Evolutionary conservation across 2,888 invertebrate species (phyloP).

Genomic region (Cheilosia vernalis): DNA sequence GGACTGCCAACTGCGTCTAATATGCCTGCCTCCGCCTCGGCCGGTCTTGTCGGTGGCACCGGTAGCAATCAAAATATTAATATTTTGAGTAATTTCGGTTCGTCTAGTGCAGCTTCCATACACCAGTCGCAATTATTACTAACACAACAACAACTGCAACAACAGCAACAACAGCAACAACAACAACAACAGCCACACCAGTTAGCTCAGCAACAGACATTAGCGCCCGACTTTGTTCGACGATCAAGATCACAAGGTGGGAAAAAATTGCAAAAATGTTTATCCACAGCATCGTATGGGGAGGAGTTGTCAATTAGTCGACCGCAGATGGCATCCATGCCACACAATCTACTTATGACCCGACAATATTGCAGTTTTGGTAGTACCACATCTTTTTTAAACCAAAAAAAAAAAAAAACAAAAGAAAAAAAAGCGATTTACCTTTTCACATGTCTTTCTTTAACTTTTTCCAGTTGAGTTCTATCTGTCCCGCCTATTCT

Average conservation of each 20-base stretch:
- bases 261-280: constrained; percentile 95
- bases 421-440: neutral
- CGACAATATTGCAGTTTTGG: constrained; percentile 98
- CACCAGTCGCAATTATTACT: constrained; percentile 77
- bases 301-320: constrained; percentile 85
- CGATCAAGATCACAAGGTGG: constrained; percentile 98
- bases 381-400: constrained; percentile 86
- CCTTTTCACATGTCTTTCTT: constrained; percentile 14
- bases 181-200: constrained; percentile 67
- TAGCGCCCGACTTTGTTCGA: constrained; percentile 87
- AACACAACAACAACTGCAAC: constrained; percentile 75
- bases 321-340: constrained; percentile 78
- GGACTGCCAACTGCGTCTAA: constrained; percentile 74
- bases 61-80: constrained; percentile 77
- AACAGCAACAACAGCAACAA: constrained; percentile 55
- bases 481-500: constrained; percentile 27
- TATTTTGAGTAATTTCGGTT: constrained; percentile 82
- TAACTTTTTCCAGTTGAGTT: constrained; percentile 29
- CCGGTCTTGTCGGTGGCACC: constrained; percentile 47
- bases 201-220: constrained; percentile 79
- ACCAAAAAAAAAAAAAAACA: constrained; percentile 25
- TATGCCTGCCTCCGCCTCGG: constrained; percentile 57
- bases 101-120: constrained; percentile 73
- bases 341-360: constrained; percentile 90
- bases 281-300: constrained; percentile 93